phyloP scores from a whole-genome alignment of 2,113 vertebrate genomes.

The Genyomyrus donnyi region DNA sequence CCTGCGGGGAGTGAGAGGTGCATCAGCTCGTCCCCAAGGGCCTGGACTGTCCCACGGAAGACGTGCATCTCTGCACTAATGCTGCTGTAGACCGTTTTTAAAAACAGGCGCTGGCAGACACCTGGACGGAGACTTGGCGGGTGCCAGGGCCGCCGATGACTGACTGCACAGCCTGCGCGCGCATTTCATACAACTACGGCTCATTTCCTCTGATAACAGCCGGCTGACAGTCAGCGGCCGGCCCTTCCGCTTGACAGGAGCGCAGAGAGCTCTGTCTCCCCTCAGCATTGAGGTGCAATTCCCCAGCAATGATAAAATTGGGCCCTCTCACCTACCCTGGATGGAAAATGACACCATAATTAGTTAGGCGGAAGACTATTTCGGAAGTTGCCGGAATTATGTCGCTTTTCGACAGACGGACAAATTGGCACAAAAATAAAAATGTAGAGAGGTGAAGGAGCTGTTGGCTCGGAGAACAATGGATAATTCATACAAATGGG shows the following conservation, averaged over 20 bases:
- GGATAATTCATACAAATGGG: not conserved
- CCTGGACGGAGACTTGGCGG: not conserved
- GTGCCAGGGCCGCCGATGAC: slow-evolving; percentile 35
- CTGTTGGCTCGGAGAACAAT: not conserved
- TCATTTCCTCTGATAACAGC: slow-evolving; percentile 53
- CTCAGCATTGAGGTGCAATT: slow-evolving; percentile 48
- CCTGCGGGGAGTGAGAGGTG: slow-evolving; percentile 57
- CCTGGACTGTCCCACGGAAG: not conserved
- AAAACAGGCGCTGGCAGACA: not conserved
- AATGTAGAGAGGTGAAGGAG: not conserved
- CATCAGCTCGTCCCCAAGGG: not conserved
- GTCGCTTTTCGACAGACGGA: not conserved
- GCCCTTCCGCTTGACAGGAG: slow-evolving; percentile 9
- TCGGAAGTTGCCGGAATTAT: not conserved
- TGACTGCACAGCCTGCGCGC: slow-evolving; percentile 47
- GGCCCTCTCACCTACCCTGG: slow-evolving; percentile 33
- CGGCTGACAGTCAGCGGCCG: slow-evolving; percentile 38
- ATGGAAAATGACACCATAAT: slow-evolving; percentile 24
- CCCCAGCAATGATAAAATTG: slow-evolving; percentile 50
- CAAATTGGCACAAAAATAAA: not conserved
- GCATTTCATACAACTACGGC: slow-evolving; percentile 46
- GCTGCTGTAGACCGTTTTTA: not conserved
- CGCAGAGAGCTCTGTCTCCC: slow-evolving; percentile 10
- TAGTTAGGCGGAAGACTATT: not conserved
- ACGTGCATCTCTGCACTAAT: not conserved